Base-by-base conservation (phyloP, 2,797 vertebrate genomes). In the Enteromius argenteus region DNA sequence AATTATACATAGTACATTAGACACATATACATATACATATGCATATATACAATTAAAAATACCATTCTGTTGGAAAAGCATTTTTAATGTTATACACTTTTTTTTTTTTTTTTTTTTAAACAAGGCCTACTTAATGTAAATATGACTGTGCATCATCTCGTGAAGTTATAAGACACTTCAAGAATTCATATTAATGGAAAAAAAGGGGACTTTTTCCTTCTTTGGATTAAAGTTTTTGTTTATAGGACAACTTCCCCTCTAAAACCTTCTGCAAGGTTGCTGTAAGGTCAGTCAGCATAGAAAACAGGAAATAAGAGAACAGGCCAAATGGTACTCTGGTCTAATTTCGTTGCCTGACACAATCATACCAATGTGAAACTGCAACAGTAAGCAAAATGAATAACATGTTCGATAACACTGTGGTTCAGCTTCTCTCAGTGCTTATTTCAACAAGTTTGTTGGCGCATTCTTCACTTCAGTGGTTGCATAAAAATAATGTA, bases 371-470 rank as follows among this genome's bases (percentile, higher is more conserved):
- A 39, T 66, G 30, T 39, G 71, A 82, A 75, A 82, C 69, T 51
- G 58, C 80, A 46, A 37, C 15, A 6, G 44, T 53, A 69, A 53
- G 64, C 79, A 19, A 56, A 56, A 27, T 6, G n/a, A 74, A 62
- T 64, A 23, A 37, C 62, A 42, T 8, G 8, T 51, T 82, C 30
- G 30, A 21, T 27, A 64, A 46, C 60, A 73, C 27, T 1, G 39
- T 17, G 27, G 13, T 27, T 11, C 32, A 67, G 17, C 15, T 66
- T 64, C 56, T 73, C 68, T 21, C 39, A 32, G 68, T 42, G 27
- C 39, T 66, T 19, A 60, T 74, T 76, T 76, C 32, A 81, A 37
- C 46, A 84, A 42, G 51, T 44, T 58, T 46, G 39, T 84, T 84
- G 7, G 37, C 1, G 0, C 8, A 19, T 78, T 58, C 14, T 69